Percentiles rank a stretch among this genome's conserved stretches.
These are phyloP conservation scores for Chromobotia macracanthus DNA, from an alignment of 2,797 vertebrate genomes.

Conservation along the genomic window DNA sequence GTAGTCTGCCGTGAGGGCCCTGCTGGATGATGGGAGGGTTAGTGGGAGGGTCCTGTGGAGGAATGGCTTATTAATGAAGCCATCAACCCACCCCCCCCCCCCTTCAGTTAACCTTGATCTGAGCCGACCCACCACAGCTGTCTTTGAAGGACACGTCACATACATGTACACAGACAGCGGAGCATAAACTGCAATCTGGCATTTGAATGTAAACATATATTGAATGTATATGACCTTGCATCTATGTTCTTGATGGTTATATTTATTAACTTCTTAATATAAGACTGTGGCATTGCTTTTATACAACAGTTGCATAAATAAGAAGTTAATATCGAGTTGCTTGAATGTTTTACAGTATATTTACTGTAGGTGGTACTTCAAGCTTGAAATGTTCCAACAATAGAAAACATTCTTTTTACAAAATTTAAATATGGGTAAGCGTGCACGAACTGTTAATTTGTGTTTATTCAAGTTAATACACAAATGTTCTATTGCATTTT, in stretches of 20 bases:
- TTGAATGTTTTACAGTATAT: background rate
- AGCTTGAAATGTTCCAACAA: background rate
- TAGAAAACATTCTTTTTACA: background rate
- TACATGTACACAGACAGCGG: background rate
- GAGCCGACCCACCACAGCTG: background rate
- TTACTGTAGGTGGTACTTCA: background rate
- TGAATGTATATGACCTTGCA: constrained; percentile 1
- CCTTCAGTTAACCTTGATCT: constrained; percentile 53
- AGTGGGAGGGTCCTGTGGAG: background rate
- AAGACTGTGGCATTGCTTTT: background rate
- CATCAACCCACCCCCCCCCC: constrained; percentile 27
- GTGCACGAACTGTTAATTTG: background rate
- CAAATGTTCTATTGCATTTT: background rate
- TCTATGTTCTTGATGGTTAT: background rate
- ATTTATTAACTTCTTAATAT: too few relatives aligned
- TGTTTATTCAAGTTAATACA: background rate
- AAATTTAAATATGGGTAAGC: background rate
- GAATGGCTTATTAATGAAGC: constrained; percentile 40
- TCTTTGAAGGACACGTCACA: constrained; percentile 25
- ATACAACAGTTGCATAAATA: background rate
- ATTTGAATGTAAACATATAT: background rate
- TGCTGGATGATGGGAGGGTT: background rate
- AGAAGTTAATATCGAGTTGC: background rate
- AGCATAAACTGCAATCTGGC: constrained; percentile 23
- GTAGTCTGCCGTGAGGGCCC: constrained; percentile 18